Base-by-base conservation (phyloP, 2,797 vertebrate species). In the Hoplostethus mediterraneus region DNA sequence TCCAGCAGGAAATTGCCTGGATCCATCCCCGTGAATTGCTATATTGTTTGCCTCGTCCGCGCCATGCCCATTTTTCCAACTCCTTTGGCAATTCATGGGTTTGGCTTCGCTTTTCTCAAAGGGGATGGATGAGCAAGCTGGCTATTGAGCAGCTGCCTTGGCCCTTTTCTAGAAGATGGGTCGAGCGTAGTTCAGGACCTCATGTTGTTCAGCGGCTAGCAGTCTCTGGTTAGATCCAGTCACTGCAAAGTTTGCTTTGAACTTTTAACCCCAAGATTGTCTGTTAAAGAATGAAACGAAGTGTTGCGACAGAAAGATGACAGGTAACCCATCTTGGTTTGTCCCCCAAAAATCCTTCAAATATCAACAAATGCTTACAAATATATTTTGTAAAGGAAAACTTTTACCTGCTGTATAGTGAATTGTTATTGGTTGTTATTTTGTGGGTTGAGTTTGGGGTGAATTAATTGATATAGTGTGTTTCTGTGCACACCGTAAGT, bases 51-150 rank as follows among this genome's bases (percentile, higher is more conserved):
- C 72, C 28, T 67, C 38, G 65, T 55, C 62, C 45, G 17, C 30
- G 16, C 33, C 42, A 16, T 58, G 66, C n/a, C 56, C 58, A 62
- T 65, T 86, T 83, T 75, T 28, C 53, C 60, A 76, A 47, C 59
- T 70, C 66, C 62, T 25, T 67, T 6, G 31, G 56, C 42, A 72
- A 21, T 63, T 56, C 55, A 64, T 77, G 42, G 47, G 14, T 75
- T 71, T 80, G 62, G 71, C 64, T 81, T 71, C 25, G 48, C 28
- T 75, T 68, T 78, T 44, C 61, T 77, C 65, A 52, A 13, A 38
- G 31, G 54, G 21, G 45, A 82, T 67, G 75, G 64, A 76, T 84
- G 51, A 86, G 67, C 75, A 73, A 33, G 59, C 38, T 79, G 77
- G 71, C 55, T 40, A 40, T 11, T 40, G 56, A 40, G 21, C 11